phyloP scores from a whole-genome alignment of 2,797 vertebrate genomes.

The Arnoldichthys spilopterus region DNA sequence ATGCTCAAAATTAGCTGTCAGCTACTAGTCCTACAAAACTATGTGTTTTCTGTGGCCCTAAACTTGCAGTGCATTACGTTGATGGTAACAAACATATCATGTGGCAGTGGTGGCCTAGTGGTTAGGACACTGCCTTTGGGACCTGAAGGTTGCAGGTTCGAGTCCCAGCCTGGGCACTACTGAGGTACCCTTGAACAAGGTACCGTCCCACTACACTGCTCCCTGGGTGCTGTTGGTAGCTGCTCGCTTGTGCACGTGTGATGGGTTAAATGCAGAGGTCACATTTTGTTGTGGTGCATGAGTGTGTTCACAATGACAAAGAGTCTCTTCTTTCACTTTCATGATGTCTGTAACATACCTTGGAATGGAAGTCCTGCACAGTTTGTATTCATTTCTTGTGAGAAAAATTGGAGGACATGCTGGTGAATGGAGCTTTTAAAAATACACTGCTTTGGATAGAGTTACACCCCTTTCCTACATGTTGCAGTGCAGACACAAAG shows the following conservation, averaged over 20 bases:
- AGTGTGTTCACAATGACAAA: too few relatives aligned
- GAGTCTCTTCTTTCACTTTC: too few relatives aligned
- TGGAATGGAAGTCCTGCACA: background rate
- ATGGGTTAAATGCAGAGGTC: too few relatives aligned
- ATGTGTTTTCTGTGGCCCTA: background rate
- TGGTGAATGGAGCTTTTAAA: conserved; percentile 26
- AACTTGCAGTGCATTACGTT: background rate
- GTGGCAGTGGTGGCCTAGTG: too few relatives aligned
- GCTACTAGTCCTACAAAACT: background rate
- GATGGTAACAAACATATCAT: background rate
- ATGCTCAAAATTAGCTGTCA: background rate
- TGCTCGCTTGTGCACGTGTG: too few relatives aligned
- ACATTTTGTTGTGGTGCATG: too few relatives aligned
- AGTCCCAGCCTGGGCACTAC: too few relatives aligned
- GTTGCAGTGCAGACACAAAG: background rate
- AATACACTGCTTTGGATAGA: conserved; percentile 58
- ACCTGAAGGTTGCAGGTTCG: too few relatives aligned
- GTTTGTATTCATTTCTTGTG: conserved; percentile 7
- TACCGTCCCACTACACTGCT: too few relatives aligned
- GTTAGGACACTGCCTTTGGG: too few relatives aligned
- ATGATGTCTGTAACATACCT: background rate
- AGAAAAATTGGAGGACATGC: background rate
- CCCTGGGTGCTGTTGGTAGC: too few relatives aligned
- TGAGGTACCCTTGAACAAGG: too few relatives aligned
- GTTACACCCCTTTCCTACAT: conserved; percentile 52